Conservation (phyloP, 64 coral and sea anemone genomes). For the Stichodactyla mertensii region DNA sequence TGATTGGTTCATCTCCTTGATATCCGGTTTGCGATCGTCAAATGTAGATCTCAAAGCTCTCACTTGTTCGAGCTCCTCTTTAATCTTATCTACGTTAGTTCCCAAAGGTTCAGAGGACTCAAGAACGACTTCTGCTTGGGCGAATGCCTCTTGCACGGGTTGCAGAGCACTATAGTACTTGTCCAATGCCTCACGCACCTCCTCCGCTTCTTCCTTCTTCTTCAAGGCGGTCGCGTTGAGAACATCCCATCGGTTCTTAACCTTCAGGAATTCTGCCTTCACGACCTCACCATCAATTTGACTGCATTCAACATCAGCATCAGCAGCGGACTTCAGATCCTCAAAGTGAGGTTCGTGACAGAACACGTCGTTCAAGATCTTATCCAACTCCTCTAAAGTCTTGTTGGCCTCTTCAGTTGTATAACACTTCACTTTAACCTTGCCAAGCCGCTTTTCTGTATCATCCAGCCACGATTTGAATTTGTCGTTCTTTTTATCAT, state of each 20-base stretch:
- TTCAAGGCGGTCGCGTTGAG: slow-evolving; percentile 29
- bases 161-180: slow-evolving; percentile 87
- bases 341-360: slow-evolving; percentile 55
- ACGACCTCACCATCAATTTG: slow-evolving; percentile 71
- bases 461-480: slow-evolving; percentile 81
- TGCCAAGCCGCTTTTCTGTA: slow-evolving; percentile 70
- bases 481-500: slow-evolving; percentile 41
- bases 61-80: slow-evolving; percentile 60
- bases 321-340: slow-evolving; percentile 39
- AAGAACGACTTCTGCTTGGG: slow-evolving; percentile 74
- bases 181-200: slow-evolving; percentile 66
- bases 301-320: slow-evolving; percentile 37
- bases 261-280: slow-evolving; percentile 67
- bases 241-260: slow-evolving; percentile 69
- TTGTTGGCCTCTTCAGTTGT: slow-evolving; percentile 61
- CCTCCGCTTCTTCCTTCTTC: slow-evolving; percentile 56
- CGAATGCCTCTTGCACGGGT: slow-evolving; percentile 88
- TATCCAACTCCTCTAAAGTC: slow-evolving; percentile 43
- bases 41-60: slow-evolving; percentile 75
- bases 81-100: slow-evolving; percentile 65
- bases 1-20: slow-evolving; percentile 81
- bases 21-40: slow-evolving; percentile 86
- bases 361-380: slow-evolving; percentile 57
- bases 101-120: slow-evolving; percentile 57
- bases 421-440: slow-evolving; percentile 45